Percentiles rank a stretch among this genome's conserved stretches.
Conservation (phyloP, 2,113 vertebrate species). For the Petrocephalus microphthalmus region DNA sequence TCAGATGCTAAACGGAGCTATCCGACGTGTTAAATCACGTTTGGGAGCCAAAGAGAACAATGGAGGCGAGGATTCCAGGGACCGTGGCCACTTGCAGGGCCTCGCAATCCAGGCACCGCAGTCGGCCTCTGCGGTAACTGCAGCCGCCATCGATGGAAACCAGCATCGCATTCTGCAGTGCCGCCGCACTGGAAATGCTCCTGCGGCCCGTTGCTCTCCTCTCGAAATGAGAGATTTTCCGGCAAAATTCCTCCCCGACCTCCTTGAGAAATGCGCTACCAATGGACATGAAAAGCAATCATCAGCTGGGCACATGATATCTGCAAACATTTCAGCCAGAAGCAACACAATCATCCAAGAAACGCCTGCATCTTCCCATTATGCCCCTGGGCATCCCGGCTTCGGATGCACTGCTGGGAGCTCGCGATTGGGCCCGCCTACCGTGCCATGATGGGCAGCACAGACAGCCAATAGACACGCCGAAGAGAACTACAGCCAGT, state of each 20-base stretch:
- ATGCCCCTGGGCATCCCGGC: neutral
- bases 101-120: neutral
- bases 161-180: neutral
- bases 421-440: neutral
- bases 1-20: constrained; percentile 33
- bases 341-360: neutral
- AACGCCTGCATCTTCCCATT: neutral
- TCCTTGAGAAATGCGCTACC: constrained; percentile 5
- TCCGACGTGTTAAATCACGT: constrained; percentile 33
- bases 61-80: constrained; percentile 22
- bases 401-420: neutral
- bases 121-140: neutral
- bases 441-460: neutral
- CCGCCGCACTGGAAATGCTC: neutral
- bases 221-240: neutral
- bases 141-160: neutral
- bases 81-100: neutral
- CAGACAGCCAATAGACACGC: neutral
- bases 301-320: neutral
- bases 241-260: neutral
- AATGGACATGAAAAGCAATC: neutral
- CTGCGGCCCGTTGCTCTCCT: neutral
- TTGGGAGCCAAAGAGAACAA: constrained; percentile 45
- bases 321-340: neutral
- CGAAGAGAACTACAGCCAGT: neutral